Conservation (phyloP, 2,888 invertebrate species). For the Lepidochrysops patricia region DNA sequence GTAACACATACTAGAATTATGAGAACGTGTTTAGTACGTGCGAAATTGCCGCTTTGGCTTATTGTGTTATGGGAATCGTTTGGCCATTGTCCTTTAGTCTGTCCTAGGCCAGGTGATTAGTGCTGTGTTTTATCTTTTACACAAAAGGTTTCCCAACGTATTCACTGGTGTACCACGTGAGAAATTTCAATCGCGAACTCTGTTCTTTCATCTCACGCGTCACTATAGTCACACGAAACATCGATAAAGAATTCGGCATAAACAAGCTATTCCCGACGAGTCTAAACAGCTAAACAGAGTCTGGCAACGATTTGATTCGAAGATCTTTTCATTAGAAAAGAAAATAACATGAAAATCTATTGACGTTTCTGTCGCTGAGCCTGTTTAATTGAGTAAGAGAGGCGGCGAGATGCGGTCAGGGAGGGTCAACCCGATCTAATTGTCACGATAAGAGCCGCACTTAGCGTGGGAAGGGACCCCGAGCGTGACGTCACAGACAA, state of each 20-base stretch:
- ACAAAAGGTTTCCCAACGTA: slow-evolving; percentile 58
- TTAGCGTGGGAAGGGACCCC: slow-evolving; percentile 46
- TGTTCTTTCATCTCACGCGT: slow-evolving; percentile 58
- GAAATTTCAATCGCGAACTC: slow-evolving; percentile 45
- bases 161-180: slow-evolving; percentile 42
- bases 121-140: slow-evolving; percentile 51
- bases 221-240: slow-evolving; percentile 60
- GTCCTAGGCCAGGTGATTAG: slow-evolving; percentile 61
- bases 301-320: background rate
- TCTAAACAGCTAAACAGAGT: background rate
- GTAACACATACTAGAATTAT: slow-evolving; percentile 19
- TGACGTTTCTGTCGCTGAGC: background rate
- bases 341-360: background rate
- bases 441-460: slow-evolving; percentile 46
- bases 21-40: slow-evolving; percentile 32
- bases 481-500: slow-evolving; percentile 40
- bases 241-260: slow-evolving; percentile 41
- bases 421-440: slow-evolving; percentile 54
- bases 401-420: slow-evolving; percentile 36
- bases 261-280: slow-evolving; percentile 14
- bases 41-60: slow-evolving; percentile 38
- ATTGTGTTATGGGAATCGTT: slow-evolving; percentile 48
- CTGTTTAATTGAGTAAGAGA: slow-evolving; percentile 29
- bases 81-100: slow-evolving; percentile 55
- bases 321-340: background rate